Evolutionary conservation across 2,797 vertebrate genomes (phyloP).

Genomic region (Limosa lapponica): DNA sequence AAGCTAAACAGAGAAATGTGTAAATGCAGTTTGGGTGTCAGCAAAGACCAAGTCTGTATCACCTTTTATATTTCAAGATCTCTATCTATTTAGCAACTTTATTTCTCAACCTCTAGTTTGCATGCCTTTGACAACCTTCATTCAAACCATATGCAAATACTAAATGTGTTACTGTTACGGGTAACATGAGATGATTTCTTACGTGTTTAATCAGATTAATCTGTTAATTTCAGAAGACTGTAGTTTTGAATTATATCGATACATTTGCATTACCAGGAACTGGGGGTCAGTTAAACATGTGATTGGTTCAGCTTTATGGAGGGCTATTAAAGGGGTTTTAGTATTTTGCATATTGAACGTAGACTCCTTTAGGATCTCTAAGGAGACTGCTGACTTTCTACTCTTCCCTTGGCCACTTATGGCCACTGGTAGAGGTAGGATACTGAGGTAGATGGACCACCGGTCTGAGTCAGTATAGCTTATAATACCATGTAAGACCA

Average conservation of each 20-base stretch:
- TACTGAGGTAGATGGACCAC: background rate
- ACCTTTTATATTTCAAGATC: constrained; percentile 47
- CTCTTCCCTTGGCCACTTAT: background rate
- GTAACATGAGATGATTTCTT: constrained; percentile 67
- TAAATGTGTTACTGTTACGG: constrained; percentile 66
- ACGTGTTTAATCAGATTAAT: constrained; percentile 72
- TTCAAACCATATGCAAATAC: constrained; percentile 82
- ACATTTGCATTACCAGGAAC: constrained; percentile 72
- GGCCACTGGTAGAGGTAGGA: background rate
- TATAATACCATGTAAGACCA: background rate
- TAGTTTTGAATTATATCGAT: constrained; percentile 55
- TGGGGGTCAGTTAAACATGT: background rate
- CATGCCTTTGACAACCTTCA: constrained; percentile 76
- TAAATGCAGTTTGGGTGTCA: constrained; percentile 17
- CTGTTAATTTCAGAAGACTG: constrained; percentile 55
- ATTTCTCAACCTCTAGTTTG: constrained; percentile 75
- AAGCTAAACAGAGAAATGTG: background rate
- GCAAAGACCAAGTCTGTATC: background rate
- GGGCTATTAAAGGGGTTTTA: background rate
- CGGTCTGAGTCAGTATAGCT: background rate
- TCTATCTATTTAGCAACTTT: constrained; percentile 67
- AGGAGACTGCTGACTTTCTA: background rate
- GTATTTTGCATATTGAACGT: background rate
- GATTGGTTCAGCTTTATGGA: background rate
- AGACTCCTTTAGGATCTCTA: background rate